Evolutionary conservation across 35 echinoderm and acorn worm genomes (phyloP), one percentile per base, ranked within the genome.

Genomic region (Diadema setosum): DNA sequence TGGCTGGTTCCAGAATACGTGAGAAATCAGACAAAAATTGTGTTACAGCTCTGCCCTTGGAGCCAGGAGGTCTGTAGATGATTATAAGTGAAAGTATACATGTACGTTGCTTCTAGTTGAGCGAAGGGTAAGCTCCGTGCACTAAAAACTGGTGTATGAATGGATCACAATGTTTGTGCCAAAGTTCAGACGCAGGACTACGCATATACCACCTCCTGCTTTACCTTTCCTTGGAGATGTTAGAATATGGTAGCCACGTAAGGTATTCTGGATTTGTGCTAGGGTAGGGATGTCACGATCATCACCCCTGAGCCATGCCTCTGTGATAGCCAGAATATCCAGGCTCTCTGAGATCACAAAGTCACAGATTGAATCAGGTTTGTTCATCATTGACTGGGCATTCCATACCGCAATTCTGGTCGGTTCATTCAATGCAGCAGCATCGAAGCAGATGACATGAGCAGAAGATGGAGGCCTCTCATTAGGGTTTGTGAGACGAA

Each of bases 261-360:
- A 32, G 17, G 78, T 90, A 26, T 90, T 61, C 35, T 55, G 44
- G 17, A 90, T 90, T 20, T 90, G 46, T 21, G 76, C 87, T 5
- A 90, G 27, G 29, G 46, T 33, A 11, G 41, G 30, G 70, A 33
- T 39, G 46, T 90, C 87, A 27, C 78, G 75, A 20, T 32, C 42
- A 83, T 83, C 78, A 61, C 80, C 80, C 5, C 45, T 83, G 9
- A 86, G 56, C 87, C 78, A 90, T 36, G 87, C 87, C 55, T 90
- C 76, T 17, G 76, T 90, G 9, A 90, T 67, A 26, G 87, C 87
- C 0, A 90, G 27, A 14, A 90, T 83, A 44, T 90, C 87, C 6
- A 82, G 24, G 20, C 42, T 82, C 50, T 89, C 87, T 58, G 48
- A 86, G 34, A 90, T 2, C 23, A 83, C 83, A n/a, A 90, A 39